Percentiles rank a stretch among this genome's conserved stretches.
phyloP scores from a whole-genome alignment of 2,113 vertebrate genomes.

The Actinemys pallida region DNA sequence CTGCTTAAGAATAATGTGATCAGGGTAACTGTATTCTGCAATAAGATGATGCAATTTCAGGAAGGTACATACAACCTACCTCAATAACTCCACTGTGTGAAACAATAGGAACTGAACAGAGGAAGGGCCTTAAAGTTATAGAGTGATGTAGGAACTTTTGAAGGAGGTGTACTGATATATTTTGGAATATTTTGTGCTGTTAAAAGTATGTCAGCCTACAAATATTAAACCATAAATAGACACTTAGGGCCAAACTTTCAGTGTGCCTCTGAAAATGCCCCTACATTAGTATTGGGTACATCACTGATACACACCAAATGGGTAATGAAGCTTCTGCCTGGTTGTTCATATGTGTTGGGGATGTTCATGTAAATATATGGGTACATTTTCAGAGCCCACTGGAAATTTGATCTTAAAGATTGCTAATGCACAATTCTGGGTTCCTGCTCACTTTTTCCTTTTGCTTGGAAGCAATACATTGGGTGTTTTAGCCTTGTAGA shows the following conservation, averaged over 20 bases:
- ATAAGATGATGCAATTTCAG: background rate
- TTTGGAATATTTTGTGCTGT: background rate
- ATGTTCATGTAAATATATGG: background rate
- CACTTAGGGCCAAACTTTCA: background rate
- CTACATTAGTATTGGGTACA: background rate
- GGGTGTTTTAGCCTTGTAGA: background rate
- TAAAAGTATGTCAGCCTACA: background rate
- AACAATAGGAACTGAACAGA: background rate
- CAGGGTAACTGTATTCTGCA: background rate
- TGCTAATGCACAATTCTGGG: background rate
- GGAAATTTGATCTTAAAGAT: background rate
- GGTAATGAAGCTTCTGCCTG: background rate
- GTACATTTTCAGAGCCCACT: background rate
- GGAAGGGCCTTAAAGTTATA: background rate
- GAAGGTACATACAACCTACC: background rate
- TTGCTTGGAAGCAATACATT: background rate
- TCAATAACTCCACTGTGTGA: background rate
- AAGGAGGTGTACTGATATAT: accelerated
- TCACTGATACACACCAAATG: background rate
- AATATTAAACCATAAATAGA: background rate
- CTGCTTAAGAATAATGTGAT: background rate
- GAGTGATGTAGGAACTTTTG: background rate
- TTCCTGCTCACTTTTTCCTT: background rate
- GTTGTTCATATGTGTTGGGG: background rate
- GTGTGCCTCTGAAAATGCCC: background rate